These are phyloP conservation scores for Formicarius rufipectus DNA, from an alignment of 2,113 vertebrate genomes.

Conservation along the genomic window DNA sequence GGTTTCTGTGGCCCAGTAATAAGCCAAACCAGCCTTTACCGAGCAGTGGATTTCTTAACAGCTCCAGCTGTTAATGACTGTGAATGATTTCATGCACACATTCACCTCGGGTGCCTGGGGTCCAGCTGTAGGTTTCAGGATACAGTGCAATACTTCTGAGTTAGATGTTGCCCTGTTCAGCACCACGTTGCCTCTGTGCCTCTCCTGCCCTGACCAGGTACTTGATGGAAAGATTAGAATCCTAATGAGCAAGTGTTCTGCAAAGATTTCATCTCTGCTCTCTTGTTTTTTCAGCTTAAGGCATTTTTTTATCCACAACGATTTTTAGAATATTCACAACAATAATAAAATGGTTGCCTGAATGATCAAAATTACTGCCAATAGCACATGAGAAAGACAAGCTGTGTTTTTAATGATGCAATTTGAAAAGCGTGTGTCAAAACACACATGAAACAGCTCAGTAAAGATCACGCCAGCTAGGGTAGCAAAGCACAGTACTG, in stretches of 20 bases:
- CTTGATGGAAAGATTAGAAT: neutral
- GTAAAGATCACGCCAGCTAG: neutral
- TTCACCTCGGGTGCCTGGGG: neutral
- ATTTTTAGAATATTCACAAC: neutral
- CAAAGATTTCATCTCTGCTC: neutral
- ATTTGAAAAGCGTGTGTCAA: constrained; percentile 34
- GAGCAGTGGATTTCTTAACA: neutral
- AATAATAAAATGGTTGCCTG: neutral
- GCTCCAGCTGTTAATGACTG: neutral
- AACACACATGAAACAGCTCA: constrained; percentile 5
- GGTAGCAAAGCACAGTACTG: neutral
- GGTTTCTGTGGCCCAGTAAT: neutral
- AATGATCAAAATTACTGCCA: neutral
- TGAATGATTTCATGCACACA: neutral
- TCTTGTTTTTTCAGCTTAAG: neutral
- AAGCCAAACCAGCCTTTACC: neutral
- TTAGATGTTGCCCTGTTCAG: neutral
- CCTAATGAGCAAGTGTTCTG: neutral
- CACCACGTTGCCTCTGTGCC: neutral
- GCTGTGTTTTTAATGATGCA: constrained; percentile 11
- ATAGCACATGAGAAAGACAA: neutral
- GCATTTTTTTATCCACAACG: neutral
- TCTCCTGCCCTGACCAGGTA: neutral
- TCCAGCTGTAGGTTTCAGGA: neutral
- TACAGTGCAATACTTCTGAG: neutral